Conservation (phyloP, 2,113 vertebrate species). For the Gymnorhina tibicen region DNA sequence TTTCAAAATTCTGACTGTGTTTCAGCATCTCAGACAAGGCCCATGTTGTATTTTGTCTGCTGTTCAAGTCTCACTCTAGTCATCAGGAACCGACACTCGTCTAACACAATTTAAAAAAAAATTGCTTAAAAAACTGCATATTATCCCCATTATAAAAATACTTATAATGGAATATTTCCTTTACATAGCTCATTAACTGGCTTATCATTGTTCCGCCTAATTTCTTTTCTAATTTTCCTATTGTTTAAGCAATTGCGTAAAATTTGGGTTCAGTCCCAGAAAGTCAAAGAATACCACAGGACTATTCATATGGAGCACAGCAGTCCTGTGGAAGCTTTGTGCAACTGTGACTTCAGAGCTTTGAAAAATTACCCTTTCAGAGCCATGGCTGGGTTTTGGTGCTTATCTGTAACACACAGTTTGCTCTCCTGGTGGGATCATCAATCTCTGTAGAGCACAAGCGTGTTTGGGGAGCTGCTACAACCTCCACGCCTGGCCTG, state of each 20-base stretch:
- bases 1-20: neutral
- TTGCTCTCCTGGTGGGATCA: neutral
- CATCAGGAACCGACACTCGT: neutral
- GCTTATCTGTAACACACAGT: neutral
- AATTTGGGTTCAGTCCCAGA: neutral
- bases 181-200: neutral
- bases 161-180: neutral
- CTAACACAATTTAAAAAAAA: neutral
- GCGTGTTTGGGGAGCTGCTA: accelerated
- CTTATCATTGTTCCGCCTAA: neutral
- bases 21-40: neutral
- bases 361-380: neutral
- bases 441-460: neutral
- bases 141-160: neutral
- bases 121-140: neutral
- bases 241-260: neutral
- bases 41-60: neutral
- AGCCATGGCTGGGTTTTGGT: neutral
- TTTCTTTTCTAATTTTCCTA: neutral
- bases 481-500: neutral
- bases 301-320: neutral
- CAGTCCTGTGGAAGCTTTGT: neutral
- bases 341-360: neutral
- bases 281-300: neutral
- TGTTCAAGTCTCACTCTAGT: neutral